These are phyloP conservation scores for Patella pellucida DNA, from an alignment of 2,888 invertebrate species.

Conservation along the genomic window DNA sequence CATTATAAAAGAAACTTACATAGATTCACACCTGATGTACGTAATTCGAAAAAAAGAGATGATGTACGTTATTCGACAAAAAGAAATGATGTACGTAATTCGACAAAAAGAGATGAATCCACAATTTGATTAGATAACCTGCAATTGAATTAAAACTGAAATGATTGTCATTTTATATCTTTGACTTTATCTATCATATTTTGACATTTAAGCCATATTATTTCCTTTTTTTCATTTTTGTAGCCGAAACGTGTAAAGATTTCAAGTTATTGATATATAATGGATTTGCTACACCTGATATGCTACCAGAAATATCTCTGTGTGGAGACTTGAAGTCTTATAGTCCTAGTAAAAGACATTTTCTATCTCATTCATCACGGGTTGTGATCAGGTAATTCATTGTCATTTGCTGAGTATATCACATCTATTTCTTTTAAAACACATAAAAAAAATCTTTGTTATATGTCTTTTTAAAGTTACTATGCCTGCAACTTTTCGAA, in stretches of 20 bases:
- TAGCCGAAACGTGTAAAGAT: conserved; percentile 26
- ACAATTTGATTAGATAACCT: no score
- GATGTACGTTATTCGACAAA: no score
- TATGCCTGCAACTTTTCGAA: no score
- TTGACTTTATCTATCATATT: no score
- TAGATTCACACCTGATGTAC: no score
- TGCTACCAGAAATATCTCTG: conserved; percentile 46
- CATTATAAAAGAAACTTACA: no score
- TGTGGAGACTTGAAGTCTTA: conserved; percentile 49
- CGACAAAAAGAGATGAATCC: no score
- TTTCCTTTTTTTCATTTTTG: neutral
- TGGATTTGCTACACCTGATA: conserved; percentile 57
- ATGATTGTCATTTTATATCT: no score
- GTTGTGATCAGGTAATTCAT: conserved; percentile 48
- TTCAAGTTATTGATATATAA: conserved; percentile 51
- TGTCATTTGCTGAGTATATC: conserved; percentile 17
- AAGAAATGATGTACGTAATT: no score
- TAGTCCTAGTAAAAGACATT: conserved; percentile 40
- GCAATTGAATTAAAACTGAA: no score
- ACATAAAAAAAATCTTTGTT: neutral
- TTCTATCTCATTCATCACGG: conserved; percentile 48
- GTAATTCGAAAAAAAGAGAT: no score
- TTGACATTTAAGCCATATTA: neutral
- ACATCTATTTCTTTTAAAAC: neutral
- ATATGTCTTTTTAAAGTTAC: neutral